Evolutionary conservation across 2,888 invertebrate genomes (phyloP), one percentile per base, ranked within the genome.

Genomic region (Tetropium fuscum): DNA sequence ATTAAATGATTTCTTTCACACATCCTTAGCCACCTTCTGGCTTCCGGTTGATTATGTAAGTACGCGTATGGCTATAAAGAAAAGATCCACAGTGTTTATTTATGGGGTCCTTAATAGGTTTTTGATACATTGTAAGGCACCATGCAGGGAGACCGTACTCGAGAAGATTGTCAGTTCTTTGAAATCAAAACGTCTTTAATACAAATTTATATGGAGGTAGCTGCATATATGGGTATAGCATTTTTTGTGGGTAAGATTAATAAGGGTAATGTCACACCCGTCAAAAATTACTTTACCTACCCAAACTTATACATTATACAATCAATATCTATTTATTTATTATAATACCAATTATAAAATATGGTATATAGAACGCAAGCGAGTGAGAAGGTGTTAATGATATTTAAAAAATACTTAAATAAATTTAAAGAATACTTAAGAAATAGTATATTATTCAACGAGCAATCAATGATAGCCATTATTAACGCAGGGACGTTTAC

Each of bases 91-190:
- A 56, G 64, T 57, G 64, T 59, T 64, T 64, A 64, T 61, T 64
- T 64, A 64, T 59, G 59, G 64, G 59, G 36, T 49, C 58, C 61
- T 60, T 69, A 65, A 69, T 69, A 65, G 58, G 53, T 61, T 65
- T 69, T 69, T 69, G 65, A 69, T 69, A 64, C 66, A 66, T 66
- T 65, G 54, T 60, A 62, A 69, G 64, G 53, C 53, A 51, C 54
- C 61, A 61, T 38, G 54, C 25, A 7, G 64, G 43, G 61, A 41
- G 38, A 54, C 48, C 53, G 41, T 51, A 58, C 61, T 64, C 58
- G 56, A 63, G 43, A 61, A 25, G 47, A 51, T 51, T 51, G 51
- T 51, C 51, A 27, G 40, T 18, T 51, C 51, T 51, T 51, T 51
- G 40, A 51, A 51, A 51, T 51, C 51, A 51, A 51, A 51, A 51